Conservation (phyloP, 2,113 vertebrate species). For the Eretmochelys imbricata region DNA sequence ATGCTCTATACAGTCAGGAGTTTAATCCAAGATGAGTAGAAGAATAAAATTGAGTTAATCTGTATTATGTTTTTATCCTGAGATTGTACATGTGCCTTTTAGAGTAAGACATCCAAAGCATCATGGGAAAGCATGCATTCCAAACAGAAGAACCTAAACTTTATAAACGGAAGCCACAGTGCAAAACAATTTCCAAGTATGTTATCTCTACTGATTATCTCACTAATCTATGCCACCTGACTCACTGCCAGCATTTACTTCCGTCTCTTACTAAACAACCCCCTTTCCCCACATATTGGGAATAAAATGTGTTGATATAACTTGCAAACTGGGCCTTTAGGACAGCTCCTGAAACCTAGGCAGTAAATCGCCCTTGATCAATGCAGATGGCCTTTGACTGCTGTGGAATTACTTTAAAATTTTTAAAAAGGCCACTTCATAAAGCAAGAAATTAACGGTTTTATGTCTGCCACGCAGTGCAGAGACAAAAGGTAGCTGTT, state of each 20-base stretch:
- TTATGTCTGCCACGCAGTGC: not conserved
- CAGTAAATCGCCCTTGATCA: slow-evolving; percentile 15
- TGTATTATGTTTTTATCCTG: not conserved
- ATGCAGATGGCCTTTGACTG: slow-evolving; percentile 6
- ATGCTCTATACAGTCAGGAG: not conserved
- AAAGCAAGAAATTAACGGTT: not conserved
- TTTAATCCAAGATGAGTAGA: slow-evolving; percentile 10
- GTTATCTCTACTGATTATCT: slow-evolving; percentile 66
- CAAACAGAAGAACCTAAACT: not conserved
- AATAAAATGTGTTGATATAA: slow-evolving; percentile 60
- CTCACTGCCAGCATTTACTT: slow-evolving; percentile 38
- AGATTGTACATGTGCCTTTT: not conserved
- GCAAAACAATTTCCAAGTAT: not conserved
- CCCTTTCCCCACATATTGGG: slow-evolving; percentile 28
- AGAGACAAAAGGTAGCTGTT: fast-evolving
- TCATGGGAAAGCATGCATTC: not conserved
- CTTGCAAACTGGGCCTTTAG: slow-evolving; percentile 42
- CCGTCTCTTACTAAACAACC: not conserved
- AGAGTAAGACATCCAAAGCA: not conserved
- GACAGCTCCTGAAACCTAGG: slow-evolving; percentile 38
- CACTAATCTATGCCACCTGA: slow-evolving; percentile 36
- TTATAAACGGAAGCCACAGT: not conserved
- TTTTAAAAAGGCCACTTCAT: not conserved
- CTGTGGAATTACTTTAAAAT: not conserved
- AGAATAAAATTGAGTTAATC: fast-evolving